Base-by-base conservation (phyloP, 2,797 vertebrate genomes). In the Moxostoma hubbsi region DNA sequence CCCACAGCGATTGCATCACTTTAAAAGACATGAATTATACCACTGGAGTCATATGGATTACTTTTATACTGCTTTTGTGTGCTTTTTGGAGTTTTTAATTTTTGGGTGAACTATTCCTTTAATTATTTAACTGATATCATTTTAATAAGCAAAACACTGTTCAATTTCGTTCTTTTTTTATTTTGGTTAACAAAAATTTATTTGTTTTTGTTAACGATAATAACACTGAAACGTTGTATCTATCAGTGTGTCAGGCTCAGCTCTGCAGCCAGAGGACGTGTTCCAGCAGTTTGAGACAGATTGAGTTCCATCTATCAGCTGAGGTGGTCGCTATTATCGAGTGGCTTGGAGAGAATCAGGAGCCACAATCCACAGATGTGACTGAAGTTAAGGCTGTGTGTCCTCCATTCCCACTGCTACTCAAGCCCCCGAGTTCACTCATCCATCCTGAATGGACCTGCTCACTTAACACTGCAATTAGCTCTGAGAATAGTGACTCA, bases 231-330 rank as follows among this genome's bases (percentile, higher is more conserved):
- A 18, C 51, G 53, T 63, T 68, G 64, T 69, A 51, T 80, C 82
- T 84, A 86, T 86, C 90, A 96, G 95, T 83, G 93, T 88, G 88
- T 88, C 93, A 1, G 94, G 91, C 73, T 88, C 93, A 51, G 51
- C 89, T 6, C 88, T 99, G 82, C 94, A 95, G 87, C 96, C 97
- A 74, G 95, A 95, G 0, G 97, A 99, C 59, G 96, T 99, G 50
- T 99, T 99, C 80, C 97, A 99, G 81, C 96, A 97, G 88, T 93
- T 92, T 0, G 58, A 98, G 91, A 89, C 99, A 95, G 92, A 98
- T 99, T 2, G 96, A 98, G 87, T 97, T 99, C 89, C 95, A 97
- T 89, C 97, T 99, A 89, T 94, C 94, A 12, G 86, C 94, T 54
- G 96, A 97, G 43, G 92, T 92, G 57, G 88, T 92, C 1, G 80